Evolutionary conservation across 2,113 vertebrate genomes (phyloP).

Genomic region (Canis aureus): DNA sequence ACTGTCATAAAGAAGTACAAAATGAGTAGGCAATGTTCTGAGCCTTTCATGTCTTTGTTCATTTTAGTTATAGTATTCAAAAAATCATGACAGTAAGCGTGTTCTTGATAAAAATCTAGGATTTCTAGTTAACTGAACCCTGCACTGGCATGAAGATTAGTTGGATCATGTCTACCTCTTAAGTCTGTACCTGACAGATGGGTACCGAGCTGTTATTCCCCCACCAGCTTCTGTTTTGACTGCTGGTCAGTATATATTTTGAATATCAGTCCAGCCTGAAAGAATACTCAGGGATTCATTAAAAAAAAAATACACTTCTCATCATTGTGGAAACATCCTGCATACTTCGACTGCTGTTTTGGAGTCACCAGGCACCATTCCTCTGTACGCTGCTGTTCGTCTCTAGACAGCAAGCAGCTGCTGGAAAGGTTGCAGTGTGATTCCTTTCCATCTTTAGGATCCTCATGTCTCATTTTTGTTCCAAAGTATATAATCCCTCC

Average conservation of each 20-base stretch:
- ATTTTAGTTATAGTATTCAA: neutral
- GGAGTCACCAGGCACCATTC: too few species aligned
- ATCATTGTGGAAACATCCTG: too few species aligned
- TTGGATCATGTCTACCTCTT: fast-evolving
- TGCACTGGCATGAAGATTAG: neutral
- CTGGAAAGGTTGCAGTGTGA: fast-evolving
- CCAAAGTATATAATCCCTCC: neutral
- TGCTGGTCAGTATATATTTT: neutral
- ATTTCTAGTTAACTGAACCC: neutral
- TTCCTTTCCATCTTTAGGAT: neutral
- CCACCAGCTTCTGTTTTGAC: neutral
- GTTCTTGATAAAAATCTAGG: neutral
- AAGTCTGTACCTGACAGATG: fast-evolving
- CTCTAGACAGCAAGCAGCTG: fast-evolving
- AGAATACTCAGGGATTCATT: neutral
- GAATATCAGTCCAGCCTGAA: neutral
- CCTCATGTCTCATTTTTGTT: neutral
- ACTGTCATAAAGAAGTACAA: neutral
- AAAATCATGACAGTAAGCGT: neutral
- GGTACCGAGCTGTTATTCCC: fast-evolving
- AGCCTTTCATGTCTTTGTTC: neutral
- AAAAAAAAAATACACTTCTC: neutral
- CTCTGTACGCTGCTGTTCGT: fast-evolving
- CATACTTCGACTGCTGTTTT: fast-evolving
- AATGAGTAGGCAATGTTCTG: neutral